Evolutionary conservation across 2,113 vertebrate species (phyloP).

Genomic region (Lepus americanus): DNA sequence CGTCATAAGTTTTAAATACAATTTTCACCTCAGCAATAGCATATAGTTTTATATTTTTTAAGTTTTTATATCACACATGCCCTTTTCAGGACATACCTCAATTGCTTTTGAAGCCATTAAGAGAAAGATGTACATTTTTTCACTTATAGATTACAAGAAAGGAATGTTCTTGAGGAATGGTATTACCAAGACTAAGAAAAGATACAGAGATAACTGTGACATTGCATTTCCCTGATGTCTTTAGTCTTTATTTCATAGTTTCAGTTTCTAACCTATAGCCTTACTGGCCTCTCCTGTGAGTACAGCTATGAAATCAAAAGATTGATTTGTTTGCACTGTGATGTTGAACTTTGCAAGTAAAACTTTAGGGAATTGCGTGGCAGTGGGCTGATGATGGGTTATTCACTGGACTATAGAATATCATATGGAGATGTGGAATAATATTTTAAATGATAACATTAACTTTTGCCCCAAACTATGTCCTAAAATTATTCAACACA

Average conservation of each 20-base stretch:
- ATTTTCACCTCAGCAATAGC: slow-evolving; percentile 53
- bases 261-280: neutral
- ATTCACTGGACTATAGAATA: slow-evolving; percentile 33
- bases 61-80: slow-evolving; percentile 41
- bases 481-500: slow-evolving; percentile 27
- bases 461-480: slow-evolving; percentile 58
- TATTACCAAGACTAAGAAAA: slow-evolving; percentile 30
- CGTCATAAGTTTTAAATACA: slow-evolving; percentile 57
- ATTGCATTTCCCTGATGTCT: neutral
- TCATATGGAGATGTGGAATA: neutral
- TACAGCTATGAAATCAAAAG: neutral
- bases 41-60: slow-evolving; percentile 44
- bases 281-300: slow-evolving; percentile 3
- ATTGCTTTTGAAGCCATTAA: neutral
- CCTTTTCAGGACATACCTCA: slow-evolving; percentile 8
- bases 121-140: neutral
- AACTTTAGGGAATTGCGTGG: neutral
- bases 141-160: slow-evolving; percentile 17
- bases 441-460: slow-evolving; percentile 4
- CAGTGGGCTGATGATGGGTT: neutral
- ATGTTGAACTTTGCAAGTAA: slow-evolving; percentile 57
- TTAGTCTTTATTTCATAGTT: slow-evolving; percentile 47
- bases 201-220: neutral
- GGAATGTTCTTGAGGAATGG: neutral
- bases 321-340: slow-evolving; percentile 54